Evolutionary conservation across 2,113 vertebrate species (phyloP).

Genomic region (Trogon melanurus): DNA sequence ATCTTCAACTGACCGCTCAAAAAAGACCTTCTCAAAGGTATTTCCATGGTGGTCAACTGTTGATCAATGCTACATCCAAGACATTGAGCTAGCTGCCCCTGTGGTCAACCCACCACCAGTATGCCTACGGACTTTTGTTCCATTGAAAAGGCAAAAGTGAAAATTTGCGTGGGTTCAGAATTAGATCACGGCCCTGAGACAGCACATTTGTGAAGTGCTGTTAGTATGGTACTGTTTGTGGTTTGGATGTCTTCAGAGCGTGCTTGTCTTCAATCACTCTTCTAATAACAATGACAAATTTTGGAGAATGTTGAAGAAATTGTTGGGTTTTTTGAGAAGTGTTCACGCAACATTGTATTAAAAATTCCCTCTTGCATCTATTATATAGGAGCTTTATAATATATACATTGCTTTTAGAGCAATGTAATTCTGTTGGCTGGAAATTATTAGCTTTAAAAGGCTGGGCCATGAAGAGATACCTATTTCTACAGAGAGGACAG

Average conservation of each 20-base stretch:
- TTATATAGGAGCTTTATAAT: neutral
- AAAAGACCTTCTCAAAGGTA: neutral
- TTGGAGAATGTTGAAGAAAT: neutral
- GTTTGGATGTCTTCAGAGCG: neutral
- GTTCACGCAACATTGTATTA: neutral
- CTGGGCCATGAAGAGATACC: neutral
- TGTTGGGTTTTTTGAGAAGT: neutral
- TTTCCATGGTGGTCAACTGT: neutral
- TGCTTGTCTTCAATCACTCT: neutral
- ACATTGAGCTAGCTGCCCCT: neutral
- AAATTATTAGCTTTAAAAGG: neutral
- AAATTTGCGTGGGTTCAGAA: neutral
- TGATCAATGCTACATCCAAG: neutral
- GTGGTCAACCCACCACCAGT: neutral
- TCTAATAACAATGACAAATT: neutral
- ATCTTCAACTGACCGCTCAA: neutral
- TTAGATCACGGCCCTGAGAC: neutral
- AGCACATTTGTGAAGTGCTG: neutral
- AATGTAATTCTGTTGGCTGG: neutral
- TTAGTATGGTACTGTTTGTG: neutral
- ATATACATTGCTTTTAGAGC: neutral
- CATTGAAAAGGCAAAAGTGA: neutral
- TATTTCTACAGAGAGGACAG: neutral
- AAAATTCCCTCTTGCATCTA: neutral
- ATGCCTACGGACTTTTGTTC: fast-evolving